phyloP scores from a whole-genome alignment of 2,888 invertebrate species.

The Scelioninae gen. 1 region DNA sequence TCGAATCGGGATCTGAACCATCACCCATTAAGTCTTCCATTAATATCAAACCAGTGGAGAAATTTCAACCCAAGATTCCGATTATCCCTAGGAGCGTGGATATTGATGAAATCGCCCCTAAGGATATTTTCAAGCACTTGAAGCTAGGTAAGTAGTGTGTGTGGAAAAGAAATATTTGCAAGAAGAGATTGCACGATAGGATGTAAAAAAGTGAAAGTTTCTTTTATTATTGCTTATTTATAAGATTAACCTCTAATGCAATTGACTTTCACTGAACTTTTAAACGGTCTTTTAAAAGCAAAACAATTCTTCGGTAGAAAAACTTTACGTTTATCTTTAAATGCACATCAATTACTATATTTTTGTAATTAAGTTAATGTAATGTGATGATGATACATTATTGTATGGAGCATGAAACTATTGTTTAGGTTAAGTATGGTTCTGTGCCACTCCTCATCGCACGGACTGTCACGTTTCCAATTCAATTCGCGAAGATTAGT shows the following conservation, averaged over 20 bases:
- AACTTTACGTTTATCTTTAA: no score
- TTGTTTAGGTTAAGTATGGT: slow-evolving; percentile 9
- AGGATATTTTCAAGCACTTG: slow-evolving; percentile 90
- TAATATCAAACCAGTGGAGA: slow-evolving; percentile 34
- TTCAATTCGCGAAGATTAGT: slow-evolving; percentile 15
- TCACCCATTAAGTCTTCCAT: slow-evolving; percentile 78
- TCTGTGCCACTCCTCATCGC: slow-evolving; percentile 17
- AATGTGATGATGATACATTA: background rate
- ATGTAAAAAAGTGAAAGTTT: no score
- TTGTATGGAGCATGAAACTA: background rate
- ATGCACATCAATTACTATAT: no score
- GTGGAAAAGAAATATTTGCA: background rate
- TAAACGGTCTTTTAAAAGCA: no score
- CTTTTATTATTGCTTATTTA: no score
- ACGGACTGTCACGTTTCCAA: background rate
- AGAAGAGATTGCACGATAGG: no score
- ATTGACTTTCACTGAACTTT: no score
- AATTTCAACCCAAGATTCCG: slow-evolving; percentile 49
- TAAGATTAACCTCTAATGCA: no score
- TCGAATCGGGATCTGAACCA: slow-evolving; percentile 81
- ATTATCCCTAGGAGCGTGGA: slow-evolving; percentile 72
- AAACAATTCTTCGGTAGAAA: no score
- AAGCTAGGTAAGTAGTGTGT: slow-evolving; percentile 87
- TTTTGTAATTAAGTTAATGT: background rate
- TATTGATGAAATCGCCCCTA: slow-evolving; percentile 84